Evolutionary conservation across 2,113 vertebrate species (phyloP), one percentile per base, ranked within the genome.

Genomic region (Hirundichthys speculiger): DNA sequence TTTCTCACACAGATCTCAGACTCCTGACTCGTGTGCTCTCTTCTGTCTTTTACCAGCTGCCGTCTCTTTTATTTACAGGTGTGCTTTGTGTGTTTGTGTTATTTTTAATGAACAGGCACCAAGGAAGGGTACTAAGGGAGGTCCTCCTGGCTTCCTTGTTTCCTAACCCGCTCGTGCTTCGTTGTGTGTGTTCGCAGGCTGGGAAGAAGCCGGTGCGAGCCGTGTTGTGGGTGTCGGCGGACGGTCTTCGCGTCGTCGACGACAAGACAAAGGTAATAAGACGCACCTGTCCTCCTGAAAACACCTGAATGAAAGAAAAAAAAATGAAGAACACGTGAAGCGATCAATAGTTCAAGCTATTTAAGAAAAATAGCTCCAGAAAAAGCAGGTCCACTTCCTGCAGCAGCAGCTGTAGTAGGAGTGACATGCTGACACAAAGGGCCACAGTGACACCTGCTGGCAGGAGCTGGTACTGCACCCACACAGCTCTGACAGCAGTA

Each of bases 121-220:
- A 47, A 49, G 56, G 71, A 74, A 45, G 34, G 60, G 66, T 73
- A 51, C 53, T 45, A 48, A 43, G 38, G 48, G 58, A 45, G 49
- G 15, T 46, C n/a, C 62, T 34, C 50, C 7, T 38, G 46, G n/a
- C 45, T 4, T 12, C n/a, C n/a, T 34, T 3, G 3, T 48, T 61
- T 57, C 43, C 79, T n/a, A 74, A 75, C 58, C 49, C 6, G 15
- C 64, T 22, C 39, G 21, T 71, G 11, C 86, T 19, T 78, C 74
- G 27, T 46, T 39, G 74, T 70, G 67, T 70, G 67, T 81, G 61
- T 89, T 83, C 45, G 63, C 95, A 99, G 98, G 95, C 94, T 45
- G 97, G 97, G 77, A 98, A 98, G 94, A 99, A 99, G 81, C 93
- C 96, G 0, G 95, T 98, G 73, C 96, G 96, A 54, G 97, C 97